phyloP scores from a whole-genome alignment of 2,113 vertebrate species.

The Muntiacus muntjak region DNA sequence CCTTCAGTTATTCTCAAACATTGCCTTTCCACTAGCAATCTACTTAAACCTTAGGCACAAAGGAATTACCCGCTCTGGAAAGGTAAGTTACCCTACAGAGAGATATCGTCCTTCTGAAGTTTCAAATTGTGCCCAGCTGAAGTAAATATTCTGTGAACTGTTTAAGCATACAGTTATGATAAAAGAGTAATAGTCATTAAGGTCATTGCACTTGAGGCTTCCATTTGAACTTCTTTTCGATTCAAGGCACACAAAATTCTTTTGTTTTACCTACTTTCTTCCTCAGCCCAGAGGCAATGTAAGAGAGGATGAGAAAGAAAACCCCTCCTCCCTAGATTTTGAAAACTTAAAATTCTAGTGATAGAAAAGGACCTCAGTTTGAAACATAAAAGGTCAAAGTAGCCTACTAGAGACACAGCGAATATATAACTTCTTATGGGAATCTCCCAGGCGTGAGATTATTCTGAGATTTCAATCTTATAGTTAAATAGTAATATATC shows the following conservation, averaged over 20 bases:
- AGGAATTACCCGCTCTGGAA: conserved; percentile 16
- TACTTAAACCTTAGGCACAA: neutral
- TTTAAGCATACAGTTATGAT: neutral
- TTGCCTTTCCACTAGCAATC: neutral
- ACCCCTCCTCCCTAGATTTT: neutral
- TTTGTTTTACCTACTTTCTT: conserved; percentile 16
- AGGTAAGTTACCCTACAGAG: conserved; percentile 25
- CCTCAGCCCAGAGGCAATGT: conserved; percentile 47
- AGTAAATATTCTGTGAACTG: conserved; percentile 26
- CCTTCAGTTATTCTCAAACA: neutral
- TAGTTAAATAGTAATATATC: conserved; percentile 58
- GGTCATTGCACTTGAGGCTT: conserved; percentile 45
- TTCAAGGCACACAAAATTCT: conserved; percentile 51
- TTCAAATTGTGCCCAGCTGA: conserved; percentile 29
- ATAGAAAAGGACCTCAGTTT: conserved; percentile 41
- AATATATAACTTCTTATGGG: conserved; percentile 63
- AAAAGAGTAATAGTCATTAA: conserved; percentile 28
- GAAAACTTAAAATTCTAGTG: conserved; percentile 50
- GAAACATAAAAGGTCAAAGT: conserved; percentile 56
- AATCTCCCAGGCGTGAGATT: conserved; percentile 59
- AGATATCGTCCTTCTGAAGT: conserved; percentile 15
- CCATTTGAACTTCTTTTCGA: conserved; percentile 50
- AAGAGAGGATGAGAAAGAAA: conserved; percentile 24
- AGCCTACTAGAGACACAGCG: conserved; percentile 3
- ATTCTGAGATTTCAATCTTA: conserved; percentile 69